Evolutionary conservation across 2,797 vertebrate species (phyloP), one percentile per base, ranked within the genome.

Genomic region (Danio choprae): DNA sequence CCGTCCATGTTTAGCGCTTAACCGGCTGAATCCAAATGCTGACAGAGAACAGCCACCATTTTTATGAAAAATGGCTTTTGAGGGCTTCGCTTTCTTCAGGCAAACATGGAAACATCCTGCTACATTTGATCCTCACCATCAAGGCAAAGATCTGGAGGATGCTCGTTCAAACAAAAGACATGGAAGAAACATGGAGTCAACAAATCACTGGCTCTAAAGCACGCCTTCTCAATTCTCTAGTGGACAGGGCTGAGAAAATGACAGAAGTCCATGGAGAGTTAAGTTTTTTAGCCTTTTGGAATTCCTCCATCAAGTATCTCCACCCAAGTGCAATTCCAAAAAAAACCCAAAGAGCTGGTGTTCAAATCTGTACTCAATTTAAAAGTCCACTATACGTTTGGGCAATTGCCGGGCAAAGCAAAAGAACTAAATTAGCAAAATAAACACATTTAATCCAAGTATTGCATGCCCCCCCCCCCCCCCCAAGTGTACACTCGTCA

Each of bases 261-360:
- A 78, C 60, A 53, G 62, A 81, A 82, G 85, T 64, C 85, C 80
- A 72, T 82, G 84, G 89, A 84, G 83, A 87, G 83, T 81, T 81
- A 82, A 83, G 60, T 58, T 64, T 43, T 59, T 59, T 29, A 73
- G 18, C 55, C 69, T 7, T 64, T 71, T 12, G 43, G 74, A 78
- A 72, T 81, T 87, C 80, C 69, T 79, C 50, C 79, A 29, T 87
- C 70, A 22, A 79, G 70, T 79, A 82, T 84, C 18, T 63, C 82
- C 77, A 38, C 68, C 63, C 59, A 84, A 89, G 90, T 91, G 89
- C 91, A 92, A 90, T 92, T 63, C 13, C 48, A 48, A 60, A 82
- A 81, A 58, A 44, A 40, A n/a, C 29, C 63, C 59, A 80, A 74
- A 77, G 73, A 81, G 84, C 62, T 65, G 56, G 68, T 53, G 65